Percentiles rank a stretch among this genome's conserved stretches.
phyloP scores from a whole-genome alignment of 2,113 vertebrate genomes.

The Phyllopteryx taeniolatus region DNA sequence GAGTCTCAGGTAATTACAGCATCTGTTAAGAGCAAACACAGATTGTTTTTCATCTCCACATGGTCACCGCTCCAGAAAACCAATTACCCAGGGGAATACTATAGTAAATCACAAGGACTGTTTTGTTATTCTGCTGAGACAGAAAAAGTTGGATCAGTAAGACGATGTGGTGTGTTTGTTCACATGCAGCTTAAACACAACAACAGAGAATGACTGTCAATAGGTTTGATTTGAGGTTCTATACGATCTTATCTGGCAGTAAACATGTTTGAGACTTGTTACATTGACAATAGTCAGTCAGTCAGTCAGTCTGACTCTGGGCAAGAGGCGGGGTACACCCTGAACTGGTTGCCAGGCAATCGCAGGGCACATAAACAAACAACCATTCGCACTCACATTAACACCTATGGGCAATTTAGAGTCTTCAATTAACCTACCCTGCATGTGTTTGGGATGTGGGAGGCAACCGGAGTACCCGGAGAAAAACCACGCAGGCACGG shows the following conservation, averaged over 20 bases:
- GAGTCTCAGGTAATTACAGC: conserved; percentile 76
- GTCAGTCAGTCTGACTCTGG: too few species aligned
- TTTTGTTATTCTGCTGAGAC: conserved; percentile 61
- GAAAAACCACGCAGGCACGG: too few species aligned
- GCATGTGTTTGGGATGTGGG: too few species aligned
- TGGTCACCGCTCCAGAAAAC: conserved; percentile 78
- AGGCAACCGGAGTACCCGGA: too few species aligned
- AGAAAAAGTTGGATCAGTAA: conserved; percentile 39
- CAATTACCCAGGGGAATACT: conserved; percentile 72
- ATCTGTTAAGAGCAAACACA: conserved; percentile 76
- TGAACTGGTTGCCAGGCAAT: too few species aligned
- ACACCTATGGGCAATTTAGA: too few species aligned
- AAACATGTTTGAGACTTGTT: background rate
- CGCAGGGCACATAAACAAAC: too few species aligned
- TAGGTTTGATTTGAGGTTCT: background rate
- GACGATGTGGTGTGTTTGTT: conserved; percentile 35
- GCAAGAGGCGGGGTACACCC: too few species aligned
- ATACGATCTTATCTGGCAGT: background rate
- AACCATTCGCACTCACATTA: too few species aligned
- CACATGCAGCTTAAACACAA: conserved; percentile 27
- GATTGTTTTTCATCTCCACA: conserved; percentile 81
- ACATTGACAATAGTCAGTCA: background rate
- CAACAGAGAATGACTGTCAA: conserved; percentile 5
- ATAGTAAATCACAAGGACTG: conserved; percentile 62
- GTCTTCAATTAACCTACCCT: too few species aligned